Evolutionary conservation across 1,140 invertebrate genomes (phyloP).

Genomic region (Meloidogyne exigua): DNA sequence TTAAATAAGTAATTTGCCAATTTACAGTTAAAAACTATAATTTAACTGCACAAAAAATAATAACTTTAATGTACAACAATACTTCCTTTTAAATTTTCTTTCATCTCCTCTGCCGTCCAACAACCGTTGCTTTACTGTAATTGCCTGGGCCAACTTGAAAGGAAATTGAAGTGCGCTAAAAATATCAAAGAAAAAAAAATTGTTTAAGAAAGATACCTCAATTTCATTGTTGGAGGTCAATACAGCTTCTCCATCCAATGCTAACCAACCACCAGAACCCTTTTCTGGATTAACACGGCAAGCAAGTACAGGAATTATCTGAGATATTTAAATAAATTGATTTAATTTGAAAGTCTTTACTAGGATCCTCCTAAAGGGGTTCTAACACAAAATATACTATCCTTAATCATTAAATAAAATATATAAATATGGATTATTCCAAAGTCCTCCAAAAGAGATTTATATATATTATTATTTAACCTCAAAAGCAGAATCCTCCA

Average conservation of each 20-base stretch:
- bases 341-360: too few species aligned
- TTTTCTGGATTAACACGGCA: slow-evolving; percentile 54
- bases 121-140: neutral
- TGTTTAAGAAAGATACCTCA: neutral
- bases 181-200: neutral
- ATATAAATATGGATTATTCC: too few species aligned
- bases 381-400: too few species aligned
- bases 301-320: slow-evolving; percentile 57
- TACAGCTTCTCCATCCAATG: slow-evolving; percentile 52
- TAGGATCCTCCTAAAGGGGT: too few species aligned
- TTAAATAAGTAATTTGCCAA: too few species aligned
- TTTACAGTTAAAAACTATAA: too few species aligned
- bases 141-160: neutral
- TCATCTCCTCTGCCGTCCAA: slow-evolving; percentile 3
- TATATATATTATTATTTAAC: neutral
- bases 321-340: neutral
- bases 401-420: too few species aligned
- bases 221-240: neutral
- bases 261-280: slow-evolving; percentile 48
- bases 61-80: neutral
- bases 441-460: neutral
- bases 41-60: neutral
- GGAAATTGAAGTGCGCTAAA: neutral
- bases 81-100: neutral
- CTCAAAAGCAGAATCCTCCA: slow-evolving; percentile 19